Conservation (phyloP, 2,888 invertebrate species). For the Priocnemis perturbator region DNA sequence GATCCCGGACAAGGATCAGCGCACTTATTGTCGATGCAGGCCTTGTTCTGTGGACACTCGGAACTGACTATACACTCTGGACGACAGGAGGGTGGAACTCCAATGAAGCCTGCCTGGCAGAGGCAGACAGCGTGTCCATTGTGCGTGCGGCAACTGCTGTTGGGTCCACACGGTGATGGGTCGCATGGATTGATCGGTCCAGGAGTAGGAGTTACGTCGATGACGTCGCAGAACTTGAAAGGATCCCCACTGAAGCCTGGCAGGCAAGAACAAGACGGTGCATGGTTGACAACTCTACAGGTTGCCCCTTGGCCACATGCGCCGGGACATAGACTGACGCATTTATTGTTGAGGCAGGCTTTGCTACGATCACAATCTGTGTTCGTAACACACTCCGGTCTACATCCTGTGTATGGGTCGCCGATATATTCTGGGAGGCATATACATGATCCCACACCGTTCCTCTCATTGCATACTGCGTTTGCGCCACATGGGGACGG, state of each 20-base stretch:
- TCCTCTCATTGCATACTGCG: slow-evolving; percentile 88
- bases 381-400: slow-evolving; percentile 90
- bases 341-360: slow-evolving; percentile 91
- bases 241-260: slow-evolving; percentile 89
- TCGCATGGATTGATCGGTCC: slow-evolving; percentile 80
- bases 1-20: slow-evolving; percentile 88
- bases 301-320: slow-evolving; percentile 88
- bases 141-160: slow-evolving; percentile 85
- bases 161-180: slow-evolving; percentile 90
- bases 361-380: slow-evolving; percentile 86
- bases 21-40: slow-evolving; percentile 89
- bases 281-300: slow-evolving; percentile 88
- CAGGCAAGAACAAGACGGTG: slow-evolving; percentile 87
- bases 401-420: slow-evolving; percentile 90
- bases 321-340: slow-evolving; percentile 88
- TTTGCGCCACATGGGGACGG: slow-evolving; percentile 93
- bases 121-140: slow-evolving; percentile 89
- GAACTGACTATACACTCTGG: slow-evolving; percentile 91
- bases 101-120: slow-evolving; percentile 85
- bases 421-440: slow-evolving; percentile 90
- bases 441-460: slow-evolving; percentile 88
- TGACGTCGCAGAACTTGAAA: slow-evolving; percentile 76
- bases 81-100: slow-evolving; percentile 86
- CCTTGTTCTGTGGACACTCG: slow-evolving; percentile 87
- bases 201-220: slow-evolving; percentile 53